These are phyloP conservation scores for Crotophaga sulcirostris DNA, from an alignment of 2,113 vertebrate genomes.

Conservation along the genomic window DNA sequence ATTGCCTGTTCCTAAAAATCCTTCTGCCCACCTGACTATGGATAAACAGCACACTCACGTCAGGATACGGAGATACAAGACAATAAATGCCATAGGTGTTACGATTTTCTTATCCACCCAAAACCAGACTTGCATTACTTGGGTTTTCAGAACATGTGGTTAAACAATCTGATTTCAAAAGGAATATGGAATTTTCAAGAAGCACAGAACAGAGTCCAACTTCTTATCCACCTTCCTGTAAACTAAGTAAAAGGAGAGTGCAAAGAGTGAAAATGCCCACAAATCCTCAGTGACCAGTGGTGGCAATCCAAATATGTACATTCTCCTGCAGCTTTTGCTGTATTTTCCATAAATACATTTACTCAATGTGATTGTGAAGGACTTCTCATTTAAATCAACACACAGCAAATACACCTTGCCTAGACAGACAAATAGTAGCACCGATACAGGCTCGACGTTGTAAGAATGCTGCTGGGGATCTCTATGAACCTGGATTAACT, in stretches of 20 bases:
- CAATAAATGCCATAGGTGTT: neutral
- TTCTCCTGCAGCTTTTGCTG: neutral
- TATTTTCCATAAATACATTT: neutral
- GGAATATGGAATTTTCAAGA: neutral
- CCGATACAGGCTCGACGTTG: neutral
- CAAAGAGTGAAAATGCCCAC: neutral
- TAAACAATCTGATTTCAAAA: neutral
- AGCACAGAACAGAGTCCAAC: neutral
- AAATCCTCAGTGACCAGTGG: neutral
- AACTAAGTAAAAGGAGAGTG: neutral
- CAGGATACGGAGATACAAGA: neutral
- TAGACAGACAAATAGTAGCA: slow-evolving; percentile 7
- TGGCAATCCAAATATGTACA: neutral
- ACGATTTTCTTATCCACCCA: neutral
- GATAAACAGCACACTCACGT: neutral
- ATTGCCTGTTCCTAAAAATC: neutral
- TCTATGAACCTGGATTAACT: neutral
- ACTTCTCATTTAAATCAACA: neutral
- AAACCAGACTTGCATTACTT: neutral
- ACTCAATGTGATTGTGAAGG: neutral
- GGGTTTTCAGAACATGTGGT: neutral
- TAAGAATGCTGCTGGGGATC: neutral
- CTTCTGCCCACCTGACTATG: neutral
- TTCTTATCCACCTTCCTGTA: neutral
- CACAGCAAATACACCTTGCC: neutral